These are phyloP conservation scores for Drosophila mettleri DNA, from an alignment of 2,888 invertebrate genomes.

Conservation along the genomic window DNA sequence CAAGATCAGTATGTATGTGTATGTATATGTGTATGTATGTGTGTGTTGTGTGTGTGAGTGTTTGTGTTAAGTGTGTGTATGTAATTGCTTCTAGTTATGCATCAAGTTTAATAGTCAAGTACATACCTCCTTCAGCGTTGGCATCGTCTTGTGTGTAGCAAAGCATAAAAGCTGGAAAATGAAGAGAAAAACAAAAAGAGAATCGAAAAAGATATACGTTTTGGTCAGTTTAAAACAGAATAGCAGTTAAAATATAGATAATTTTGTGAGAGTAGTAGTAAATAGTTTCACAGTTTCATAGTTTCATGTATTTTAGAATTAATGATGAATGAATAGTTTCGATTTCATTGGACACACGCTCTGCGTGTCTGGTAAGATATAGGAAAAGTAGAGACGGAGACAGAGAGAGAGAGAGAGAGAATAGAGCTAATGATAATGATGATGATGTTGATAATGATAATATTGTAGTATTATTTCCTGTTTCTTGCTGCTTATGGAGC, in stretches of 20 bases:
- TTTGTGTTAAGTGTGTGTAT: conserved; percentile 38
- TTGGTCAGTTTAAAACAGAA: conserved; percentile 92
- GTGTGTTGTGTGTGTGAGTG: conserved; percentile 18
- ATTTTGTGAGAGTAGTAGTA: conserved; percentile 33
- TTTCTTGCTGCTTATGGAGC: background rate
- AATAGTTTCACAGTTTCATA: conserved; percentile 18
- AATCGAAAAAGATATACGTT: conserved; percentile 74
- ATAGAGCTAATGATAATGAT: background rate
- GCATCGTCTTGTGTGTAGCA: conserved; percentile 97
- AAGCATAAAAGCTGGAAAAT: conserved; percentile 94
- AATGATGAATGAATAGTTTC: conserved; percentile 13
- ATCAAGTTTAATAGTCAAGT: conserved; percentile 72
- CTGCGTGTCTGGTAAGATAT: background rate
- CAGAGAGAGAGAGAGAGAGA: background rate
- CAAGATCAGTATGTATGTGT: conserved; percentile 10
- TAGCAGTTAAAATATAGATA: conserved; percentile 46
- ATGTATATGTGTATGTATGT: conserved; percentile 11
- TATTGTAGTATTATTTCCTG: conserved; percentile 6
- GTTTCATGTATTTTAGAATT: conserved; percentile 26
- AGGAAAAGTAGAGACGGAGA: background rate
- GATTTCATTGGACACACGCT: background rate
- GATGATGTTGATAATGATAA: background rate
- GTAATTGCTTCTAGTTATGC: conserved; percentile 33
- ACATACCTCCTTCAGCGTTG: conserved; percentile 96
- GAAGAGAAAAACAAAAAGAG: conserved; percentile 72